These are phyloP conservation scores for Epizoanthus fatuus DNA, from an alignment of 92 coral and sea anemone genomes.

Conservation along the genomic window DNA sequence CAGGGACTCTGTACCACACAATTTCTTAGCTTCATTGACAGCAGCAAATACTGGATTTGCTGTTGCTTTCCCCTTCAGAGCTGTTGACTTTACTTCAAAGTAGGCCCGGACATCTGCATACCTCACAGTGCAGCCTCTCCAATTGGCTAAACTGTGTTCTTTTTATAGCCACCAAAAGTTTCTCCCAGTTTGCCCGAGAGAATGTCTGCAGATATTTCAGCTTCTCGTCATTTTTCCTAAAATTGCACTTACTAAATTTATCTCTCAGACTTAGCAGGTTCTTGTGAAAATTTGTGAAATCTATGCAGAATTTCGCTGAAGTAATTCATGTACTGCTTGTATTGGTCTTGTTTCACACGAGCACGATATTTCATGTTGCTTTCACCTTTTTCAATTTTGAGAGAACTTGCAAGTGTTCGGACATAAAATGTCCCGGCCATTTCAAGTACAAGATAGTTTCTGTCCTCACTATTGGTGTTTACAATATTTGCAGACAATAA, in stretches of 20 bases:
- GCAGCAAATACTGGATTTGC: not conserved
- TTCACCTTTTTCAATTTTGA: not conserved
- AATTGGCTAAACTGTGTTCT: slow-evolving; percentile 56
- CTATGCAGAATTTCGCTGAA: slow-evolving; percentile 8
- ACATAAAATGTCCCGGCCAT: too few species aligned
- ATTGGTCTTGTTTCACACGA: slow-evolving; percentile 24
- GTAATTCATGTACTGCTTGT: slow-evolving; percentile 15
- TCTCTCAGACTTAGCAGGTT: slow-evolving; percentile 41
- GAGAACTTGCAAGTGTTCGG: too few species aligned
- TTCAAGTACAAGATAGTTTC: too few species aligned
- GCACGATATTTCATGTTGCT: too few species aligned
- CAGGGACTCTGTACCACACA: too few species aligned
- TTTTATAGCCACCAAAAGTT: slow-evolving; percentile 32
- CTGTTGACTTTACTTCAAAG: slow-evolving; percentile 39
- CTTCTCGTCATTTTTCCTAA: slow-evolving; percentile 35
- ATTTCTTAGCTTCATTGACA: not conserved
- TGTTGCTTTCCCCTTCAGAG: slow-evolving; percentile 50
- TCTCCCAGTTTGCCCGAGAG: slow-evolving; percentile 40
- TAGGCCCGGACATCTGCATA: slow-evolving; percentile 30
- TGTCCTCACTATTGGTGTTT: too few species aligned
- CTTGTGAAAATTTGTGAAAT: slow-evolving; percentile 36
- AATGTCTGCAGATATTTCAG: slow-evolving; percentile 26
- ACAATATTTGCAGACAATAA: too few species aligned
- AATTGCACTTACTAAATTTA: slow-evolving; percentile 47
- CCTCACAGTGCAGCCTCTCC: slow-evolving; percentile 58